A percentile compares a stretch with the other conserved stretches of the same genome.
These are phyloP conservation scores for Morinoia aosen DNA, from an alignment of 2,888 invertebrate genomes.

Conservation along the genomic window DNA sequence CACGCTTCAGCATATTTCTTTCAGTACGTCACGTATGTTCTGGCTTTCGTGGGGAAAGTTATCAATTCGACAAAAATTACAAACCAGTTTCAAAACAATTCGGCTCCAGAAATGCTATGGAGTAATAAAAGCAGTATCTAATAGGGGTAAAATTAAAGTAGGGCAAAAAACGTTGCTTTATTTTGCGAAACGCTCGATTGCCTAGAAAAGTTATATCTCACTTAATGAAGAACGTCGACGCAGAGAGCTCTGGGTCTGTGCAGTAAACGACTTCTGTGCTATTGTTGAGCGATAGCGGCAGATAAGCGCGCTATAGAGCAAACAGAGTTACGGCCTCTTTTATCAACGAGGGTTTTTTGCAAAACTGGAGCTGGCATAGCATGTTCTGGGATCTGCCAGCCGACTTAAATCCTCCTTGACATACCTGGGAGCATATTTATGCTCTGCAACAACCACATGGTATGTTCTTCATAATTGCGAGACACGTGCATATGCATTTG, in stretches of 20 bases:
- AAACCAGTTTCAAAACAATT: neutral
- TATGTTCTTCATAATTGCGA: neutral
- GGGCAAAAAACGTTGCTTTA: neutral
- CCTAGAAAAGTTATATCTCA: neutral
- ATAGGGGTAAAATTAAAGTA: neutral
- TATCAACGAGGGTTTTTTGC: neutral
- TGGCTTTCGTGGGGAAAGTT: neutral
- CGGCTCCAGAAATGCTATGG: neutral
- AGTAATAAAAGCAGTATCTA: neutral
- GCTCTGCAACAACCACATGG: neutral
- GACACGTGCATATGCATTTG: neutral
- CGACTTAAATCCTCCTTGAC: neutral
- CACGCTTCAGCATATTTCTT: neutral
- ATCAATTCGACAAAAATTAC: neutral
- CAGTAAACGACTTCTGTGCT: neutral
- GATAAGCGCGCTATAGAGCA: slow-evolving; percentile 35
- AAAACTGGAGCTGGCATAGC: neutral
- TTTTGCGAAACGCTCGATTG: neutral
- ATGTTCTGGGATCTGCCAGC: neutral
- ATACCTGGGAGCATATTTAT: neutral
- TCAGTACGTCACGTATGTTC: neutral
- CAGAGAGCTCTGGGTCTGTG: neutral
- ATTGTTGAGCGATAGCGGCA: slow-evolving; percentile 30
- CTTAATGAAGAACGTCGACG: slow-evolving; percentile 18
- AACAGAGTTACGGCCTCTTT: slow-evolving; percentile 16